Evolutionary conservation across 2,113 vertebrate genomes (phyloP), one percentile per base, ranked within the genome.

Genomic region (Haliaeetus leucogaster): DNA sequence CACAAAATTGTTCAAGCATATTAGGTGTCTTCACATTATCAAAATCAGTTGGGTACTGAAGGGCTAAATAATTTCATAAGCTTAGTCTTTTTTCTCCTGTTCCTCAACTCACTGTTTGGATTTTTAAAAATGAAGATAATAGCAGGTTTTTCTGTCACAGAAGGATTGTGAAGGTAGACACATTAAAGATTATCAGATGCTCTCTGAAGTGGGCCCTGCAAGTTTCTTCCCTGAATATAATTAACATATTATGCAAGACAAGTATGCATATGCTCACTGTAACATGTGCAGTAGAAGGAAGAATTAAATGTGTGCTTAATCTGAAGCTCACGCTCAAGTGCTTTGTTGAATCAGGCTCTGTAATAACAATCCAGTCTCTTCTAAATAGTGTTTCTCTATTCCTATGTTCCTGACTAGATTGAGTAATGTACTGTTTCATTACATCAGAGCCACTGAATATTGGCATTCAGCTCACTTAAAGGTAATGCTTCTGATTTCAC

Each of bases 361-460:
- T 76, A 94, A 89, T 91, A 91, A 81, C 68, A 94, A 72, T 72
- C 61, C 52, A 91, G 47, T 45, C 62, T 87, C 81, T 93, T 89
- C 56, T 91, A 91, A 85, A 43, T 16, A 89, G 22, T 43, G 17
- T 92, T 89, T 86, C 80, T 87, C 52, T 76, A 8, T 82, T 96
- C 38, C 43, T 63, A 0, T 62, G 61, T 14, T 95, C 73, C 86
- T 87, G 73, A 84, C 83, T 80, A 87, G 65, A 68, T 32, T 92
- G 83, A 87, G 77, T 56, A 92, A 85, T 59, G 66, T 73, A 32
- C 22, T 68, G 40, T 79, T 89, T 95, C 92, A 95, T 97, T 95
- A 79, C 61, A 82, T 80, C 43, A 91, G 73, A 91, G 29, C 13
- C 59, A 58, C 66, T 80, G 81, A 89, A 71, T 86, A 95, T 95